phyloP scores from a whole-genome alignment of 1,140 invertebrate genomes.

The Mylabris phalerata region DNA sequence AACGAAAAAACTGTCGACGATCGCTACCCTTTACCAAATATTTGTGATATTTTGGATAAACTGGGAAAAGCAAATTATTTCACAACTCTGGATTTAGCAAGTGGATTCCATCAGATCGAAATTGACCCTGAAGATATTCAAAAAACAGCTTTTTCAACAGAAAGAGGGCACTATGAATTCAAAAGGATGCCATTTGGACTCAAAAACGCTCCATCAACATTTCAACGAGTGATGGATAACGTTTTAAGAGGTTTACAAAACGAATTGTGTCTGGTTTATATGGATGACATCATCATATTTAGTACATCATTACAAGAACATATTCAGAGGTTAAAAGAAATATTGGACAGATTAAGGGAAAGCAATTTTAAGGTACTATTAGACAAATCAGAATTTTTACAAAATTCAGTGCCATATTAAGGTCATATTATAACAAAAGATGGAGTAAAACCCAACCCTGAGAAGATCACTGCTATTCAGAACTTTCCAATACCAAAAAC shows the following conservation, averaged over 20 bases:
- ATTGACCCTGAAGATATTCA: neutral
- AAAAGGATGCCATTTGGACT: neutral
- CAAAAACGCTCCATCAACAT: conserved; percentile 3
- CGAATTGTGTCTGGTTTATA: conserved; percentile 22
- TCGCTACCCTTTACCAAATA: conserved; percentile 47
- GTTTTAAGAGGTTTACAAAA: conserved; percentile 4
- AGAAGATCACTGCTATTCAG: no score
- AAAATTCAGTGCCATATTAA: no score
- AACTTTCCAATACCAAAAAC: no score
- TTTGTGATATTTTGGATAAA: conserved; percentile 34
- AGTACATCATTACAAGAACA: conserved; percentile 37
- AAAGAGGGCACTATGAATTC: conserved; percentile 1
- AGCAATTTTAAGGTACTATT: conserved; percentile 26
- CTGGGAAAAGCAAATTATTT: no score
- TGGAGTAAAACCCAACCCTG: no score
- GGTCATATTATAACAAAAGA: no score
- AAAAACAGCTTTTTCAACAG: neutral
- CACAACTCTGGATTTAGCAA: no score
- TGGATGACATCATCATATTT: conserved; percentile 45
- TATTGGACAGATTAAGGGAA: conserved; percentile 13
- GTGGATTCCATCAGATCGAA: neutral
- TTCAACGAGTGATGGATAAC: conserved; percentile 2
- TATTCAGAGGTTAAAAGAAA: conserved; percentile 28
- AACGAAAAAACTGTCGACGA: conserved; percentile 40
- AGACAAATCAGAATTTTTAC: conserved; percentile 16